Conservation (phyloP, 1,140 invertebrate species). For the Procambarus virginalis region DNA sequence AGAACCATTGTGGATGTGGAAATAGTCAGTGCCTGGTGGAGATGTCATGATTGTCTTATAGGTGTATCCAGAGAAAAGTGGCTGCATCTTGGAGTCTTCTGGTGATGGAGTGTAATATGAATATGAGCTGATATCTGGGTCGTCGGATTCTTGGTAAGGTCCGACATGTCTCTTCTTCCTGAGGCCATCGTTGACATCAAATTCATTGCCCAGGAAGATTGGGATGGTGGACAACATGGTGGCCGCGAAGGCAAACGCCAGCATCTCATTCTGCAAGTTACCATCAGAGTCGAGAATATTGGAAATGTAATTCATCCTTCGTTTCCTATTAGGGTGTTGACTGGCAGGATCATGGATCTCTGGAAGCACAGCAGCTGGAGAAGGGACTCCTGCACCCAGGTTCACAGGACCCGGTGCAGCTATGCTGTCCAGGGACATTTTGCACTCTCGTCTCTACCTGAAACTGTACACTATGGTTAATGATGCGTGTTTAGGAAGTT, state of each 20-base stretch:
- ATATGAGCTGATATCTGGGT: not conserved
- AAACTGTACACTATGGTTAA: not conserved
- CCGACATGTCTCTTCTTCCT: conserved; percentile 26
- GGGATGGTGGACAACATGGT: conserved; percentile 70
- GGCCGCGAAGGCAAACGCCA: conserved; percentile 69
- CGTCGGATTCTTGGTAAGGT: conserved; percentile 11
- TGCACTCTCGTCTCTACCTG: not conserved
- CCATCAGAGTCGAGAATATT: conserved; percentile 68
- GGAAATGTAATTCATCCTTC: conserved; percentile 60
- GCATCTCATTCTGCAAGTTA: conserved; percentile 70
- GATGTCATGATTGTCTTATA: conserved; percentile 46
- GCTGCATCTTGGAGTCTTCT: not conserved
- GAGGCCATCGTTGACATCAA: conserved; percentile 66
- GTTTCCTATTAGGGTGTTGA: conserved; percentile 26
- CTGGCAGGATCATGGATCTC: not conserved
- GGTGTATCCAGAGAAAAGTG: conserved; percentile 26
- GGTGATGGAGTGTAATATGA: not conserved
- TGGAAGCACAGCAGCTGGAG: not conserved
- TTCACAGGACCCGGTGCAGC: not conserved
- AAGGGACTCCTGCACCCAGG: not conserved
- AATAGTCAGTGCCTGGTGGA: conserved; percentile 1
- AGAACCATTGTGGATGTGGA: conserved; percentile 18
- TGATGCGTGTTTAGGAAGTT: too few relatives aligned
- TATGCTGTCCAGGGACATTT: not conserved
- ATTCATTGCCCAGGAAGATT: conserved; percentile 67